Evolutionary conservation across 1,140 invertebrate species (phyloP).

Genomic region (Arion vulgaris): DNA sequence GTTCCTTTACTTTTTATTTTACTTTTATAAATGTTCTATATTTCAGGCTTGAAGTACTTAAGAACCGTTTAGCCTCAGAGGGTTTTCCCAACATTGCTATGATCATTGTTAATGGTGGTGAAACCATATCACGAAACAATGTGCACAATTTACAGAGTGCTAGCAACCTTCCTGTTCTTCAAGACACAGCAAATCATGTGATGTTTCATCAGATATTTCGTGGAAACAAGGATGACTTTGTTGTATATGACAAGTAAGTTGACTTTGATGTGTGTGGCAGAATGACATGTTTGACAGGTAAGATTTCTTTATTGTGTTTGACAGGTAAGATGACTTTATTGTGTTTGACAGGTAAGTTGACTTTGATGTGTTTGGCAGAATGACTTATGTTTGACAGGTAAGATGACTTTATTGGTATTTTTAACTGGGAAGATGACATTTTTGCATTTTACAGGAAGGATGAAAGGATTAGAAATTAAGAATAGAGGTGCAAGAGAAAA

Average conservation of each 20-base stretch:
- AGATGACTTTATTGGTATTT: too few species aligned
- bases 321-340: too few species aligned
- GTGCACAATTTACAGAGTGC: neutral
- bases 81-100: conserved; percentile 16
- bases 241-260: conserved; percentile 22
- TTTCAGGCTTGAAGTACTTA: conserved; percentile 7
- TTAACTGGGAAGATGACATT: too few species aligned
- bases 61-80: neutral
- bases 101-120: conserved; percentile 16
- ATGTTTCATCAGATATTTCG: neutral
- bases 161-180: conserved; percentile 6
- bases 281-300: conserved; percentile 27
- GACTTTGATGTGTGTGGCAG: too few species aligned
- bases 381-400: too few species aligned
- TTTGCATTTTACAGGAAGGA: too few species aligned
- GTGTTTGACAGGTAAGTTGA: too few species aligned
- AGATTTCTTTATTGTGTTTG: too few species aligned
- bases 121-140: neutral
- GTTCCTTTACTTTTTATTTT: too few species aligned
- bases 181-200: neutral
- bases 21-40: neutral
- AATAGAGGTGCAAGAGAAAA: too few species aligned
- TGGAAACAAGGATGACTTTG: conserved; percentile 27
- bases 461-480: too few species aligned
- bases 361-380: too few species aligned